Evolutionary conservation across 30 jellyfish, hydroid and myxozoan species (phyloP), one percentile per base, ranked within the genome.

Genomic region (Pseudorhiza aurosa): DNA sequence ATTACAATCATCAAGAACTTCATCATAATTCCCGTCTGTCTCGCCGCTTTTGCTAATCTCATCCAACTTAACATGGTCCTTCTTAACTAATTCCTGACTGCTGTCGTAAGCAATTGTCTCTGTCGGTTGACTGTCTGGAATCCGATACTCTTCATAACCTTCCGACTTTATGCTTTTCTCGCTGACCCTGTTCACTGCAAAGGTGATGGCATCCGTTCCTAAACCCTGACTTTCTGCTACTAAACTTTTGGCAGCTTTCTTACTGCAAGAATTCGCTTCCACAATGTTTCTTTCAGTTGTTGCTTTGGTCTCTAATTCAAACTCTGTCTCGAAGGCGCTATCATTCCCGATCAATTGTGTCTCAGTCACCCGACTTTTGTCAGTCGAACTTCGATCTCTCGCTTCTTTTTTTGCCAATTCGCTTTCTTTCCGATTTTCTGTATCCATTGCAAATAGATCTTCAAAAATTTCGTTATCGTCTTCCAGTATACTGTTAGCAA

Each of bases 381-480:
- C 69, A 18, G 47, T 63, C 71, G 12, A 4, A 2, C 58, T 18
- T 31, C 72, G 19, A 71, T 31, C 31, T 14, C 28, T 37, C 24
- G 24, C 4, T 53, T 9, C 36, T 53, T n/a, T 53, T 21, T 19
- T n/a, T n/a, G n/a, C n/a, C n/a, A 15, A 8, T 67, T 3, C 42
- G 33, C 12, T 26, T 43, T n/a, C n/a, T n/a, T n/a, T n/a, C 14
- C 45, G 35, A 8, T 8, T 45, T 8, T 77, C 73, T 1, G 69
- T 42, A 75, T 75, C 78, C 22, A 56, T n/a, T 21, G 79, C 79
- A 30, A 77, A 77, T 2, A 51, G 56, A 31, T 59, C 74, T 18
- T 77, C 82, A 18, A 58, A 46, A 35, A 19, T 42, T 60, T 11
- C 58, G 10, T 40, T 47, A 62, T 62, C 81, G 31, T 59, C 81